phyloP scores from a whole-genome alignment of 2,113 vertebrate genomes.

The Cervus canadensis region DNA sequence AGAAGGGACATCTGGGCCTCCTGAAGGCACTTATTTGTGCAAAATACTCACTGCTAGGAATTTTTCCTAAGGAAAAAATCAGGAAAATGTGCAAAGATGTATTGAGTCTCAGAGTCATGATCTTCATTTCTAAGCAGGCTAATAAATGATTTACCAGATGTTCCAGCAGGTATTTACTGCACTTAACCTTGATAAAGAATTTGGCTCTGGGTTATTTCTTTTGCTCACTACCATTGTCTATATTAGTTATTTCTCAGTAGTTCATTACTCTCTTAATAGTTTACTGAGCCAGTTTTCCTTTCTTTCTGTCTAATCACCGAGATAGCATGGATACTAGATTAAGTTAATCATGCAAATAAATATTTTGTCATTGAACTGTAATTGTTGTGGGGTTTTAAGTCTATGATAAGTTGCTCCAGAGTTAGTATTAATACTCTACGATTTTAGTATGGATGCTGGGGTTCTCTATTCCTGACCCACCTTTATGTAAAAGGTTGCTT shows the following conservation, averaged over 20 bases:
- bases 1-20: background rate
- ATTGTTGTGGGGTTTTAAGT: background rate
- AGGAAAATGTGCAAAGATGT: background rate
- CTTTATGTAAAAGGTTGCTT: background rate
- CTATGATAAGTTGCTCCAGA: background rate
- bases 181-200: background rate
- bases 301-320: background rate
- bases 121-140: background rate
- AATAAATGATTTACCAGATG: background rate
- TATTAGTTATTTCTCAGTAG: background rate
- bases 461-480: background rate
- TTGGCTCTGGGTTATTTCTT: background rate
- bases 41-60: background rate
- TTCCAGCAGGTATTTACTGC: background rate
- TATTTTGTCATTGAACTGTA: background rate
- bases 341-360: background rate
- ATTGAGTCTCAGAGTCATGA: background rate
- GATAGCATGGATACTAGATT: background rate
- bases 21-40: background rate
- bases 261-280: background rate
- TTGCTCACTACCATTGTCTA: background rate
- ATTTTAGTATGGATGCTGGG: background rate
- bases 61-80: background rate
- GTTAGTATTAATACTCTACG: conserved; percentile 8
- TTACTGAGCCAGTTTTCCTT: background rate